Evolutionary conservation across 2,797 vertebrate genomes (phyloP).

Genomic region (Gymnocypris eckloni): DNA sequence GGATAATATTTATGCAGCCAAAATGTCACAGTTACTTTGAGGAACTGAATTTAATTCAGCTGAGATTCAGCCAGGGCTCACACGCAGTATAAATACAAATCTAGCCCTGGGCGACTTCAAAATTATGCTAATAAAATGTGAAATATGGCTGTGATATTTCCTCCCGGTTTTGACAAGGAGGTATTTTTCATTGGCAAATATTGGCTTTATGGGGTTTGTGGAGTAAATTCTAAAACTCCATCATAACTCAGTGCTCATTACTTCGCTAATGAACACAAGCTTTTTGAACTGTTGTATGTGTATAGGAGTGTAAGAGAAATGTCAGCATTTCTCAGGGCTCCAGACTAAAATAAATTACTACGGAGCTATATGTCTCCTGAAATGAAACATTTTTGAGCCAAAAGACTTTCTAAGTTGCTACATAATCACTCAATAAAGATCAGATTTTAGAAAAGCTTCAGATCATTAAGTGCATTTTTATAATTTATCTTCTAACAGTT

Average conservation of each 20-base stretch:
- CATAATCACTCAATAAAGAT: neutral
- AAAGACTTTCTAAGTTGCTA: neutral
- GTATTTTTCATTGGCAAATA: constrained; percentile 30
- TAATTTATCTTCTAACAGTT: neutral
- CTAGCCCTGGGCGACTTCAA: constrained; percentile 49
- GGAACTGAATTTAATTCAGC: constrained; percentile 59
- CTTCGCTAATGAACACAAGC: constrained; percentile 34
- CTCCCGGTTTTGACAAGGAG: constrained; percentile 30
- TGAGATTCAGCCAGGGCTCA: constrained; percentile 54
- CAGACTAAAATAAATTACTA: neutral
- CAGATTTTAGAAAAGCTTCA: neutral
- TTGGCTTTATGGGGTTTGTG: constrained; percentile 42
- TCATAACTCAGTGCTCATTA: constrained; percentile 41
- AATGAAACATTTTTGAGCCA: neutral
- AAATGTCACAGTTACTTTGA: constrained; percentile 65
- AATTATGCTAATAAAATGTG: constrained; percentile 65
- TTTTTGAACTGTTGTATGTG: neutral
- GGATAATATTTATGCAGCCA: constrained; percentile 54
- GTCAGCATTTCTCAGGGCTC: neutral
- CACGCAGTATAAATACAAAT: constrained; percentile 62
- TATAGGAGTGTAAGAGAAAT: constrained; percentile 9
- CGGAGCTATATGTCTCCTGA: neutral
- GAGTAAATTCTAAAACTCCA: constrained; percentile 48
- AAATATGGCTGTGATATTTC: constrained; percentile 56
- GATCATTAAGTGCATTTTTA: neutral